Percentiles rank a stretch among this genome's conserved stretches.
Conservation (phyloP, 1,140 invertebrate genomes). For the Halesus radiatus region DNA sequence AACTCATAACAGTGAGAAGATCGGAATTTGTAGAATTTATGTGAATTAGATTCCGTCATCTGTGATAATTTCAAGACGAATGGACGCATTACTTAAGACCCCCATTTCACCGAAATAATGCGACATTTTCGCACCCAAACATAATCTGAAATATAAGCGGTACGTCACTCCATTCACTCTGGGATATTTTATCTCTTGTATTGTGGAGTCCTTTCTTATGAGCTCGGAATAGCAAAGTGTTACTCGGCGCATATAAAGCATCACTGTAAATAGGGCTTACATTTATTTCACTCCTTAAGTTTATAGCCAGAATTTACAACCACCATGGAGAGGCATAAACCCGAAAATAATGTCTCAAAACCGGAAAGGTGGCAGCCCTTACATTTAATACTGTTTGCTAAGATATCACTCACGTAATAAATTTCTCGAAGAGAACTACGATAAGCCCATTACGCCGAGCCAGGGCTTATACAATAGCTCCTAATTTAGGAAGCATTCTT, state of each 20-base stretch:
- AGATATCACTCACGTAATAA: slow-evolving; percentile 45
- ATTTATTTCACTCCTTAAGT: slow-evolving; percentile 37
- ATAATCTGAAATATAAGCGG: slow-evolving; percentile 24
- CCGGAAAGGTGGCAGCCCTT: slow-evolving; percentile 41
- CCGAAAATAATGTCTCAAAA: slow-evolving; percentile 41
- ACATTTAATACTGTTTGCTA: slow-evolving; percentile 45
- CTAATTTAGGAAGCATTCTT: slow-evolving; percentile 44
- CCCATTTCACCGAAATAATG: neutral
- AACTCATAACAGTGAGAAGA: neutral
- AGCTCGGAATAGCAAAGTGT: slow-evolving; percentile 35
- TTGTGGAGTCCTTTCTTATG: slow-evolving; percentile 33
- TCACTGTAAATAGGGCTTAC: slow-evolving; percentile 40
- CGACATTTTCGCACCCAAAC: neutral
- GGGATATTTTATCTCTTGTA: slow-evolving; percentile 33
- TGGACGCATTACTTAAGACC: slow-evolving; percentile 6
- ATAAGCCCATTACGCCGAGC: slow-evolving; percentile 31
- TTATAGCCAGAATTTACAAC: slow-evolving; percentile 41
- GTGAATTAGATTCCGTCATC: slow-evolving; percentile 3
- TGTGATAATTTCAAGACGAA: slow-evolving; percentile 24
- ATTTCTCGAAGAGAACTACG: slow-evolving; percentile 37
- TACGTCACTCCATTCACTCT: slow-evolving; percentile 26
- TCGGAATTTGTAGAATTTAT: too few relatives aligned
- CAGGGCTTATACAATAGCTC: slow-evolving; percentile 43
- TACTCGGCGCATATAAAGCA: slow-evolving; percentile 35
- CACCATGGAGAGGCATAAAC: slow-evolving; percentile 35